These are phyloP conservation scores for Pseudomugil gertrudae DNA, from an alignment of 2,797 vertebrate species.

Conservation along the genomic window DNA sequence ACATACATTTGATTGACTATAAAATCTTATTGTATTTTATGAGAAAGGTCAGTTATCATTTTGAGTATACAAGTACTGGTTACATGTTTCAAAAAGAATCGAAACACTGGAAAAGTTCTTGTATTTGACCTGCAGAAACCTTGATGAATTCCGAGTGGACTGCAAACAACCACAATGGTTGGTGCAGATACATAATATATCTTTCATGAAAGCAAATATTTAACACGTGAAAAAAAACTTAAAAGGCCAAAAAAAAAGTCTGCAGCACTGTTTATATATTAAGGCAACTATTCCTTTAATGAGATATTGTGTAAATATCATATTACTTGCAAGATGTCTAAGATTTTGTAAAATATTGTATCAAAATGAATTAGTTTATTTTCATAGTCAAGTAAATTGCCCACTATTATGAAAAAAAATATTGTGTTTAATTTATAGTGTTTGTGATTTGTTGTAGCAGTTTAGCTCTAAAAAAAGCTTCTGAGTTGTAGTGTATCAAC, in stretches of 20 bases:
- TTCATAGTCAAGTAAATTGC: background rate
- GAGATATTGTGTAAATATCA: background rate
- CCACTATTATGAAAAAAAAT: background rate
- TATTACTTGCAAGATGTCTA: background rate
- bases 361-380: background rate
- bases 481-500: constrained; percentile 32
- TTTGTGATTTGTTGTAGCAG: constrained; percentile 24
- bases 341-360: background rate
- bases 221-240: background rate
- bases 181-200: background rate
- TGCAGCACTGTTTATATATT: background rate
- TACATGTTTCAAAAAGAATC: too few relatives aligned
- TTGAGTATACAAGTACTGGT: too few relatives aligned
- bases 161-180: too few relatives aligned
- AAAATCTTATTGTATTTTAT: too few relatives aligned
- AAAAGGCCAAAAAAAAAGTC: background rate
- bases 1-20: too few relatives aligned
- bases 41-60: too few relatives aligned
- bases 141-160: too few relatives aligned
- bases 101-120: too few relatives aligned
- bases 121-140: too few relatives aligned
- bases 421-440: background rate
- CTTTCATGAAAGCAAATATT: background rate
- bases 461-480: constrained; percentile 45
- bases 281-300: too few relatives aligned